Percentiles rank a stretch among this genome's conserved stretches.
Evolutionary conservation across 2,888 invertebrate species (phyloP).

Genomic region (Noctua janthina): DNA sequence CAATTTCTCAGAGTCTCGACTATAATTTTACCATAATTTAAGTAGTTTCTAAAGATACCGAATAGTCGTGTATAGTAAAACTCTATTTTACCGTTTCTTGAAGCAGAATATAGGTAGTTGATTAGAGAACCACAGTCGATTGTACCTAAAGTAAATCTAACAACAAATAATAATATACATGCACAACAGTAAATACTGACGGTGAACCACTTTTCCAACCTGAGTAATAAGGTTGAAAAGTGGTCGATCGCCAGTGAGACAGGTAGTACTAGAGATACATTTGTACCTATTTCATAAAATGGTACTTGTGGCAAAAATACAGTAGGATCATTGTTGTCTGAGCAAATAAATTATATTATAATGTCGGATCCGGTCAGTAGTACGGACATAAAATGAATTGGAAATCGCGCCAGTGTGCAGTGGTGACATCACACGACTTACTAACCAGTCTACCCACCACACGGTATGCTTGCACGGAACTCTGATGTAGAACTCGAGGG

Average conservation of each 20-base stretch:
- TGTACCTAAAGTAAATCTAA: conserved; percentile 18
- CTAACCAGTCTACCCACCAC: too few relatives aligned
- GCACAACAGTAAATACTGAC: background rate
- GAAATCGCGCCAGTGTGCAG: too few relatives aligned
- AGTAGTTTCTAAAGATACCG: background rate
- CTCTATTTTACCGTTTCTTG: conserved; percentile 24
- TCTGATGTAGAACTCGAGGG: too few relatives aligned
- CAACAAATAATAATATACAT: conserved; percentile 16
- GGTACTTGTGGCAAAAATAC: background rate
- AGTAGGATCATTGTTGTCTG: too few relatives aligned
- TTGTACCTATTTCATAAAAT: background rate
- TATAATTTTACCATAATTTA: background rate
- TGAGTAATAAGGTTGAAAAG: background rate
- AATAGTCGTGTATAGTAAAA: conserved; percentile 48
- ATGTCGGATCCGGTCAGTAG: too few relatives aligned
- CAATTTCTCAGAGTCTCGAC: background rate
- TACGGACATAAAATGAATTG: too few relatives aligned
- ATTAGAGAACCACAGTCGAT: conserved; percentile 50
- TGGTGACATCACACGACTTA: too few relatives aligned
- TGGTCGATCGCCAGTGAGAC: background rate
- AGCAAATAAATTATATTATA: too few relatives aligned
- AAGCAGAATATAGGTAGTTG: conserved; percentile 50
- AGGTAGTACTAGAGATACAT: background rate
- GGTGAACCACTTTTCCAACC: background rate
- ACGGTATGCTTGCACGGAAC: too few relatives aligned